A percentile compares a stretch with the other conserved stretches of the same genome.
Evolutionary conservation across 2,888 invertebrate species (phyloP).

Genomic region (Zygogramma bicolorata): DNA sequence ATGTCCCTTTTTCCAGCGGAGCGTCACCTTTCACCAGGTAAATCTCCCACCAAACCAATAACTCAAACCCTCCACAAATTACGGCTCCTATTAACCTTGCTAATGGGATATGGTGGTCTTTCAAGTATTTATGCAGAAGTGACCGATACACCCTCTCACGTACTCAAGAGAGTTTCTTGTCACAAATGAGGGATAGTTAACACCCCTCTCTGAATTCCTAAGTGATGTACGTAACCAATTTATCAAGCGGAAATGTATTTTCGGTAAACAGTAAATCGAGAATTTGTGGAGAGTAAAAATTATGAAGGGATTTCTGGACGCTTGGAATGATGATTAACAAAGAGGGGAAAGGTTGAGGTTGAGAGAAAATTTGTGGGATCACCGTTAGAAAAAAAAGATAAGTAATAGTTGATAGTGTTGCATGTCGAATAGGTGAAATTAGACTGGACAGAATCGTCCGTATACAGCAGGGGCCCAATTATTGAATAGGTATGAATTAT

Average conservation of each 20-base stretch:
- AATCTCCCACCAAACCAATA: background rate
- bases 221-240: background rate
- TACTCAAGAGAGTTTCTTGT: background rate
- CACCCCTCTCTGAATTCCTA: background rate
- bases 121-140: slow-evolving; percentile 1
- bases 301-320: background rate
- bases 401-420: no score
- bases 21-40: background rate
- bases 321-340: background rate
- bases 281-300: background rate
- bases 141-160: slow-evolving; percentile 1
- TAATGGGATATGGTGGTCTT: slow-evolving; percentile 9
- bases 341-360: background rate
- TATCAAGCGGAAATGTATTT: background rate
- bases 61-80: background rate
- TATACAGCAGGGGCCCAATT: no score
- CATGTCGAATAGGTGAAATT: no score
- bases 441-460: no score
- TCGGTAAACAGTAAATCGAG: background rate
- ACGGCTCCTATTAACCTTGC: background rate
- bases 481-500: no score
- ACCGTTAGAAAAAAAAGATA: no score
- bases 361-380: no score
- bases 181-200: slow-evolving; percentile 6
- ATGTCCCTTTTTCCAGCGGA: background rate